These are phyloP conservation scores for Hybos culiciformis DNA, from an alignment of 2,888 invertebrate species.

Conservation along the genomic window DNA sequence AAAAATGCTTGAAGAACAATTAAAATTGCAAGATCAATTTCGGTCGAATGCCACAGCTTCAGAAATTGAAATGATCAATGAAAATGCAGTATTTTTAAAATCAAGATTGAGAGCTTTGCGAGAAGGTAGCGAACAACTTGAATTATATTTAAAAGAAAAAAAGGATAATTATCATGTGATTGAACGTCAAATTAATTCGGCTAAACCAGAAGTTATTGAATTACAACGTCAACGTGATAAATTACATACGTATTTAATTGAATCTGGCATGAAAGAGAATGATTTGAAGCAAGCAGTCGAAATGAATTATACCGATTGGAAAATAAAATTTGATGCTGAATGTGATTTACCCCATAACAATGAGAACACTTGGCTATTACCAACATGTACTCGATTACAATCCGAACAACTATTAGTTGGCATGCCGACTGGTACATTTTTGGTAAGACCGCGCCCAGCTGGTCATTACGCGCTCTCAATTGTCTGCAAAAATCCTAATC, in stretches of 20 bases:
- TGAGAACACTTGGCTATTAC: constrained; percentile 63
- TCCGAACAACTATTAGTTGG: constrained; percentile 64
- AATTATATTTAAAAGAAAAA: constrained; percentile 63
- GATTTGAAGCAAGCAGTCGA: constrained; percentile 52
- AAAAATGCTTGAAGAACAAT: constrained; percentile 78
- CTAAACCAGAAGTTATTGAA: constrained; percentile 75
- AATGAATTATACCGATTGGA: constrained; percentile 38
- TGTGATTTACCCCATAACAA: constrained; percentile 53
- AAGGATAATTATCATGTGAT: constrained; percentile 63
- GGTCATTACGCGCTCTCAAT: constrained; percentile 83
- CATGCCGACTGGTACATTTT: constrained; percentile 81
- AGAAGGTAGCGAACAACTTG: constrained; percentile 61
- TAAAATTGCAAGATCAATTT: constrained; percentile 65
- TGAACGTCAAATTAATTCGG: constrained; percentile 77
- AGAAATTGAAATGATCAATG: constrained; percentile 63
- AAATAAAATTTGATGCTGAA: constrained; percentile 38
- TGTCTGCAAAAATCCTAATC: constrained; percentile 68
- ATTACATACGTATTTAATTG: constrained; percentile 62
- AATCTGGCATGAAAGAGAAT: constrained; percentile 58
- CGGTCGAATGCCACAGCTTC: constrained; percentile 44
- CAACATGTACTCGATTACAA: constrained; percentile 59
- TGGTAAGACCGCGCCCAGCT: constrained; percentile 72
- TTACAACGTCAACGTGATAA: constrained; percentile 68
- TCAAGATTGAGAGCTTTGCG: constrained; percentile 57
- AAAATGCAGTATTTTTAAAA: constrained; percentile 63